Conservation (phyloP, 1,140 invertebrate species). For the Nixonia krombeini region DNA sequence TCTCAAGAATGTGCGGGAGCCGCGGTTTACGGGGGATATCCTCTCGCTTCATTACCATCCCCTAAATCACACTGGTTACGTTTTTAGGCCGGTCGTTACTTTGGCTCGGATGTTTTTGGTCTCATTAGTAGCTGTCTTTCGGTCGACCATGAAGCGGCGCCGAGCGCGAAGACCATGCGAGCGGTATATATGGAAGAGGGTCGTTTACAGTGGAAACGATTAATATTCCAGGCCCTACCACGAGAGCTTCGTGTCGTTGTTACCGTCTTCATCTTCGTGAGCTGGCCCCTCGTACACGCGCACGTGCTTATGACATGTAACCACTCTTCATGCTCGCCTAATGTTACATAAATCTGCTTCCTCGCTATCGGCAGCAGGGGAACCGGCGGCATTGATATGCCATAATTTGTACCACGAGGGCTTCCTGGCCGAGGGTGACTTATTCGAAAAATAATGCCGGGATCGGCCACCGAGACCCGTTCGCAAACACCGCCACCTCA, state of each 20-base stretch:
- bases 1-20: conserved; percentile 23
- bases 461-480: no score
- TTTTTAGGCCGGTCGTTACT: conserved; percentile 66
- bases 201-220: conserved; percentile 63
- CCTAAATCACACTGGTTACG: conserved; percentile 64
- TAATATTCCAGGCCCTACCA: conserved; percentile 63
- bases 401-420: conserved; percentile 3
- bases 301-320: conserved; percentile 31
- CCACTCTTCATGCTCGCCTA: conserved; percentile 22
- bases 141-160: conserved; percentile 49
- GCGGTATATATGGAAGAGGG: conserved; percentile 25
- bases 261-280: conserved; percentile 26
- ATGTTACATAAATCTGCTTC: conserved; percentile 25
- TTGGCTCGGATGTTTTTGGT: conserved; percentile 63
- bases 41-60: conserved; percentile 64
- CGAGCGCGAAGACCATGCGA: conserved; percentile 26
- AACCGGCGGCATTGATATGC: conserved; percentile 4
- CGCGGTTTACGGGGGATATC: conserved; percentile 39
- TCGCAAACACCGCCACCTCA: no score
- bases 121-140: conserved; percentile 67
- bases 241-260: conserved; percentile 41
- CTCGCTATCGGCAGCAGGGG: not conserved
- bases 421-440: not conserved
- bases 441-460: not conserved
- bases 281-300: conserved; percentile 15